Evolutionary conservation across 2,113 vertebrate species (phyloP).

Genomic region (Leiothrix lutea): DNA sequence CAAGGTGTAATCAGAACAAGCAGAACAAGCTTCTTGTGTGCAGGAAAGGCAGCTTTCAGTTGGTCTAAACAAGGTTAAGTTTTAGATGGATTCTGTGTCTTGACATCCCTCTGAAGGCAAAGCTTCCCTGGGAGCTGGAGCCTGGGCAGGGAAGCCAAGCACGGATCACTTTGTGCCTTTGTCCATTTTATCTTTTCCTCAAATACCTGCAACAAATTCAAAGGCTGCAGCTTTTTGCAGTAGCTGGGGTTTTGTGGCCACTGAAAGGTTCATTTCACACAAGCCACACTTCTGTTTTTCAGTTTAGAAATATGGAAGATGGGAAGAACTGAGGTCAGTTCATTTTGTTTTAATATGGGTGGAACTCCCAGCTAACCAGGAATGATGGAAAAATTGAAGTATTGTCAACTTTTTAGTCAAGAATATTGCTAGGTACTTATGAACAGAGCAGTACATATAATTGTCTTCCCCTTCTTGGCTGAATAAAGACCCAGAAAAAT

Average conservation of each 20-base stretch:
- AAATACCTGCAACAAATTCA: not conserved
- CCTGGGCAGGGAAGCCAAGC: not conserved
- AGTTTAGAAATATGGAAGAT: not conserved
- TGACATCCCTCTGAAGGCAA: not conserved
- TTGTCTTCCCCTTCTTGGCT: not conserved
- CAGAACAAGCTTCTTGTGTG: not conserved
- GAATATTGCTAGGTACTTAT: not conserved
- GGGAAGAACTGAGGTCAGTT: not conserved
- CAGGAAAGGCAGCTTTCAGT: not conserved
- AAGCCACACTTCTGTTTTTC: not conserved
- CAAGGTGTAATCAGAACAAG: not conserved
- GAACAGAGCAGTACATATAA: not conserved
- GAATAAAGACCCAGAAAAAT: not conserved
- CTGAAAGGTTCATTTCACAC: not conserved
- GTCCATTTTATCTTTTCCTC: not conserved
- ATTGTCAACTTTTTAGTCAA: not conserved
- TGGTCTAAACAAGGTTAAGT: not conserved
- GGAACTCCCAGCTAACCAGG: not conserved
- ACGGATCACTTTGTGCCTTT: not conserved
- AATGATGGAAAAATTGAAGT: not conserved
- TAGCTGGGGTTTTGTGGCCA: not conserved
- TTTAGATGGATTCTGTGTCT: not conserved
- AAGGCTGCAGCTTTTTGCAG: not conserved
- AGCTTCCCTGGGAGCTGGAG: not conserved
- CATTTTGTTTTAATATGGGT: not conserved